Base-by-base conservation (phyloP, 2,113 vertebrate genomes). In the Corythaixoides concolor region DNA sequence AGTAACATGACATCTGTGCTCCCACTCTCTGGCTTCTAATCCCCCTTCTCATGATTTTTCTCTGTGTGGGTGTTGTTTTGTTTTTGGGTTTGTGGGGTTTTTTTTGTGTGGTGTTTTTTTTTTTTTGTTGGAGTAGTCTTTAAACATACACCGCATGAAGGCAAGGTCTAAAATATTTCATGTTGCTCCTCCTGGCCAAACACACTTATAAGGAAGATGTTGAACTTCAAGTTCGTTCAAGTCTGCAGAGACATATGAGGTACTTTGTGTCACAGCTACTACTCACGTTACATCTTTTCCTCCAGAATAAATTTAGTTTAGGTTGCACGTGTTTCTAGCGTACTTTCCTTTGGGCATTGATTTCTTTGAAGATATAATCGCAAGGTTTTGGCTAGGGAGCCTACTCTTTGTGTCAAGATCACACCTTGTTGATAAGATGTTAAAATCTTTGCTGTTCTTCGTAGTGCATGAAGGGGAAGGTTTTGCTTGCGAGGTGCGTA, bases 241-340 rank as follows among this genome's bases (percentile, higher is more conserved):
- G 28, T 56, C 24, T 88, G 35, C 12, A 28, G 14, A 66, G 72
- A 39, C 22, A 19, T 56, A 43, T 37, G 33, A 37, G 15, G 37
- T 75, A 41, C 27, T 53, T 70, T 63, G 13, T 77, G 49, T 72
- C 85, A 64, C 43, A 88, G 8, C 2, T 53, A 5, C 35, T 63
- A n/a, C n/a, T 87, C 22, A 4, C 0, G 0, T 88, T 93, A 84
- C 28, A 26, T 59, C 14, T 85, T 43, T 75, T 95, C n/a, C 15
- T 85, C 22, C 32, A 45, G 60, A 84, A 80, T 73, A 84, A 84
- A 77, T 60, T 60, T 76, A 3, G 3, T 81, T 67, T 60, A 53
- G 43, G 11, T 45, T 88, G 43, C 50, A 43, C 0, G 0, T 49
- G 12, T 74, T 11, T 62, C 67, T 84, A 52, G 16, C 1, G 2